A percentile compares a stretch with the other conserved stretches of the same genome.
These are phyloP conservation scores for Cremastinae sp. DNA, from an alignment of 2,888 invertebrate species.

Conservation along the genomic window DNA sequence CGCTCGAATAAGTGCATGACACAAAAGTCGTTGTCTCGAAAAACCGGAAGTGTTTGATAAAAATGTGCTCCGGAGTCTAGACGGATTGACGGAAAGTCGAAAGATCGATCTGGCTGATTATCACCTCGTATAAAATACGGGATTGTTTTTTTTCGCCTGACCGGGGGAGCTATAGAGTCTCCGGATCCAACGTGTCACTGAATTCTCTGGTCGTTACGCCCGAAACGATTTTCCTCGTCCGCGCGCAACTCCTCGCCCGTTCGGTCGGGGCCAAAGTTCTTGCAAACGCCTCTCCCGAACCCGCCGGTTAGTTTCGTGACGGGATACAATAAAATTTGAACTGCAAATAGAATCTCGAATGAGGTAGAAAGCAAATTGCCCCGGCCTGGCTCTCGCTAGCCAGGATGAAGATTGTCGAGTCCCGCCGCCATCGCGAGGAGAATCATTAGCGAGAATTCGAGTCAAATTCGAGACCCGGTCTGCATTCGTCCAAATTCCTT, in stretches of 20 bases:
- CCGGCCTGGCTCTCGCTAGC: not conserved
- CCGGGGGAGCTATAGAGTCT: not conserved
- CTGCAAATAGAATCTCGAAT: conserved; percentile 75
- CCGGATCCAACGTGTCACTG: not conserved
- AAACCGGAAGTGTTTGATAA: conserved; percentile 18
- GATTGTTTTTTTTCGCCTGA: not conserved
- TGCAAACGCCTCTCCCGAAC: conserved; percentile 40
- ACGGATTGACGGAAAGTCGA: conserved; percentile 28
- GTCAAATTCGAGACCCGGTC: conserved; percentile 41
- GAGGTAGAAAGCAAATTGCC: conserved; percentile 47
- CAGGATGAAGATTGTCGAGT: conserved; percentile 26
- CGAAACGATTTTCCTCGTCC: conserved; percentile 17
- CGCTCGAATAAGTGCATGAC: conserved; percentile 44
- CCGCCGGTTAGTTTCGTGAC: conserved; percentile 72
- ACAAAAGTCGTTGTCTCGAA: conserved; percentile 28
- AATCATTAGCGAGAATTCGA: conserved; percentile 50
- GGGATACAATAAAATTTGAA: conserved; percentile 74
- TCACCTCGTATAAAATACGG: not conserved
- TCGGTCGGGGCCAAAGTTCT: conserved; percentile 30
- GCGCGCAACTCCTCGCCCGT: not conserved
- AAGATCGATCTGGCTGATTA: conserved; percentile 7
- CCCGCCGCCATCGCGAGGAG: conserved; percentile 13
- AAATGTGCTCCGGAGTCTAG: conserved; percentile 4
- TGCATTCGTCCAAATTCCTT: conserved; percentile 43
- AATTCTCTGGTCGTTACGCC: not conserved